Percentiles rank a stretch among this genome's conserved stretches.
Evolutionary conservation across 2,113 vertebrate species (phyloP).

Genomic region (Hippocampus zosterae): DNA sequence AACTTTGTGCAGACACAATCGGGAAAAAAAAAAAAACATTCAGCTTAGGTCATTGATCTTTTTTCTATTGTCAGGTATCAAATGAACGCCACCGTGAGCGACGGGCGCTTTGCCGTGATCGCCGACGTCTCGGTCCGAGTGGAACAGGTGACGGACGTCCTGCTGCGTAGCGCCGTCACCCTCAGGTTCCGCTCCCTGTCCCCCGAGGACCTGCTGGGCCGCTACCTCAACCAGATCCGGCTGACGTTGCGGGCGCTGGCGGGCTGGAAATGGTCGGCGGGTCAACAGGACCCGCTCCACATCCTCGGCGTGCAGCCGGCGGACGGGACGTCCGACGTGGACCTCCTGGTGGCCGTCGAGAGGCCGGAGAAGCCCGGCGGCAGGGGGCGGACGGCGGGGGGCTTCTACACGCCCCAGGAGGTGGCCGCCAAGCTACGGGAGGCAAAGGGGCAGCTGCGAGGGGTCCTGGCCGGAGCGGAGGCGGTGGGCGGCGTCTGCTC

Average conservation of each 20-base stretch:
- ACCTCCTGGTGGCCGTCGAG: conserved; percentile 87
- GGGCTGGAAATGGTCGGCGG: conserved; percentile 51
- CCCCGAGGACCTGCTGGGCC: conserved; percentile 86
- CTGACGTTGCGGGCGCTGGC: conserved; percentile 74
- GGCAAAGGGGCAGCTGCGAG: conserved; percentile 76
- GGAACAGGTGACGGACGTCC: conserved; percentile 81
- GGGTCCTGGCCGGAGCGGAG: conserved; percentile 76
- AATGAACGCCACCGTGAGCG: conserved; percentile 88
- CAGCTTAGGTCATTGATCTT: neutral
- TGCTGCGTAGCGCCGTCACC: conserved; percentile 81
- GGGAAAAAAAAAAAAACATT: no score
- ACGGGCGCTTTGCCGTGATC: conserved; percentile 87
- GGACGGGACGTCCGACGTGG: conserved; percentile 75
- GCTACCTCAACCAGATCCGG: conserved; percentile 83
- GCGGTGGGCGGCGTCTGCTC: conserved; percentile 85
- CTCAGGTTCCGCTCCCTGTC: conserved; percentile 84
- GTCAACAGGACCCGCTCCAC: conserved; percentile 83
- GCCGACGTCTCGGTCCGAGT: conserved; percentile 86
- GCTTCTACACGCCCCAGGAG: conserved; percentile 82
- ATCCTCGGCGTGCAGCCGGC: conserved; percentile 86
- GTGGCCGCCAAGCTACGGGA: conserved; percentile 83
- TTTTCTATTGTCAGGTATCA: conserved; percentile 74
- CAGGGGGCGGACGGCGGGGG: conserved; percentile 33
- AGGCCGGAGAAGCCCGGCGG: conserved; percentile 59
- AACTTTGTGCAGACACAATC: no score